phyloP scores from a whole-genome alignment of 23 tunicate genomes.

The Pegea sp. region DNA sequence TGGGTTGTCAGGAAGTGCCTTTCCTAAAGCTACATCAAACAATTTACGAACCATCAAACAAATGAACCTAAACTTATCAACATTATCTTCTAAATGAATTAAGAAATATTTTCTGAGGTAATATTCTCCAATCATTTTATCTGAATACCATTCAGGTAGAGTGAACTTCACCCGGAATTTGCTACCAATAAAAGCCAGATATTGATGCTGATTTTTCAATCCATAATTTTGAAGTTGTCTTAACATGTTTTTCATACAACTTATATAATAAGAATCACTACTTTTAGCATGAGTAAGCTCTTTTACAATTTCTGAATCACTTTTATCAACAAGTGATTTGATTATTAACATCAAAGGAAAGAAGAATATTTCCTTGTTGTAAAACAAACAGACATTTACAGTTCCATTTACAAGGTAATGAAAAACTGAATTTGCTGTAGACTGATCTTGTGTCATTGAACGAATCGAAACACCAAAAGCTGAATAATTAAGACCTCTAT shows the following conservation, averaged over 20 bases:
- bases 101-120: slow-evolving; percentile 24
- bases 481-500: slow-evolving; percentile 36
- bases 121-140: slow-evolving; percentile 20
- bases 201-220: slow-evolving; percentile 16
- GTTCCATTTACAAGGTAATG: slow-evolving; percentile 58
- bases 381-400: slow-evolving; percentile 24
- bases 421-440: slow-evolving; percentile 20
- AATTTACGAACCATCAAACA: slow-evolving; percentile 59
- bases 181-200: slow-evolving; percentile 25
- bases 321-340: slow-evolving; percentile 28
- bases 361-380: slow-evolving; percentile 33
- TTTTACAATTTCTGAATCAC: slow-evolving; percentile 43
- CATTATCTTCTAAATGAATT: slow-evolving; percentile 30
- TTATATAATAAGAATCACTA: slow-evolving; percentile 33
- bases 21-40: slow-evolving; percentile 44
- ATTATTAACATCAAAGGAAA: slow-evolving; percentile 54
- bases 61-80: slow-evolving; percentile 57
- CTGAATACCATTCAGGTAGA: slow-evolving; percentile 38
- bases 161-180: slow-evolving; percentile 44
- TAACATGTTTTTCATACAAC: slow-evolving; percentile 67
- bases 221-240: slow-evolving; percentile 27
- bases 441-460: slow-evolving; percentile 30
- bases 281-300: slow-evolving; percentile 44
- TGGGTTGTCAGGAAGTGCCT: slow-evolving; percentile 49
- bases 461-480: slow-evolving; percentile 44